Base-by-base conservation (phyloP, 2,113 vertebrate genomes). In the Trogon melanurus region DNA sequence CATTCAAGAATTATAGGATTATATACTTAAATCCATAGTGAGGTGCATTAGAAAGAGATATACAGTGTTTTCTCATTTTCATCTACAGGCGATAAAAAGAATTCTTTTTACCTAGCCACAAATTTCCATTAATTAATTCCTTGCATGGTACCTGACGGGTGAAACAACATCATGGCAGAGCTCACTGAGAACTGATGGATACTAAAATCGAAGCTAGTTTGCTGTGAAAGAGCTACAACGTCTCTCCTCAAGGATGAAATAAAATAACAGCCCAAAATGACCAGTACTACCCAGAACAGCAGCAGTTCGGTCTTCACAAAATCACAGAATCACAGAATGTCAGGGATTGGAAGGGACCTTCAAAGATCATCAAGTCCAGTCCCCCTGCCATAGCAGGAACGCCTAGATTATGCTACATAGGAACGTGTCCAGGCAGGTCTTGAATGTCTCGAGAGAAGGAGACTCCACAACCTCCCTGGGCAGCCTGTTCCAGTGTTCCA, bases 1-100 rank as follows among this genome's bases (percentile, higher is more conserved):
- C 15, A 79, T 84, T 41, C 85, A 95, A 84, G 64, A 73, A 89
- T 94, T 88, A 93, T 27, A 57, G 72, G 93, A 95, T 95, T 91
- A 91, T 81, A 71, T 50, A 67, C 79, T 91, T 89, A 91, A 94
- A 96, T 69, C 72, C 47, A 45, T 72, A 72, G 70, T 1, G 6
- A 88, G 83, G 89, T 89, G 41, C 53, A 75, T 75, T 86, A 84
- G 27, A 88, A 89, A 87, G 48, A 71, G 61, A 86, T n/a, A 53
- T 75, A 83, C n/a, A 57, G 44, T 11, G 5, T 72, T 95, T 94
- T 84, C 54, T 92, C 72, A 74, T 94, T 97, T 92, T 89, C 79
- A 92, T 72, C 61, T 84, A 72, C 45, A 76, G 57, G 53, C 0
- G 3, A 71, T 58, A 75, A 85, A 95, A 91, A 47, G 70, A 72